Percentiles rank a stretch among this genome's conserved stretches.
Evolutionary conservation across 2,113 vertebrate genomes (phyloP).

Genomic region (Bucco capensis): DNA sequence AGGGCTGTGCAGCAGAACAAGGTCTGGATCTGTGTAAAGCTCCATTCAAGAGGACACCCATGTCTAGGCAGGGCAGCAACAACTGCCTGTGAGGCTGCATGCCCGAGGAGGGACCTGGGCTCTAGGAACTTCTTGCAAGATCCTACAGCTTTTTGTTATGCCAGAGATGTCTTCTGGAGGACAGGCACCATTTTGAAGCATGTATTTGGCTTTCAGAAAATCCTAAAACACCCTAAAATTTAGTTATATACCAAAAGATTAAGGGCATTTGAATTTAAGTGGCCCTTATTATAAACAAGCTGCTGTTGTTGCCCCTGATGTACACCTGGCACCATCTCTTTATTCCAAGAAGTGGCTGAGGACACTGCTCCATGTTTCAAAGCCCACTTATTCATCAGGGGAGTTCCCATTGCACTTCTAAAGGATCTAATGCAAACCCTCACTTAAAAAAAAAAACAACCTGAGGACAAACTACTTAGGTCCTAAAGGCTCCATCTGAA

Average conservation of each 20-base stretch:
- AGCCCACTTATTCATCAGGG: background rate
- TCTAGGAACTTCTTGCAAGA: background rate
- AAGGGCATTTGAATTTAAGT: background rate
- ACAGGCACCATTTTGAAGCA: background rate
- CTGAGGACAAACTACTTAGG: background rate
- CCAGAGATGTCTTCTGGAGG: background rate
- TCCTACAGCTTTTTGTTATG: background rate
- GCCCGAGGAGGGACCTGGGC: no score
- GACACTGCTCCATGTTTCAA: background rate
- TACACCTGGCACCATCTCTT: background rate
- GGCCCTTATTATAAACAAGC: background rate
- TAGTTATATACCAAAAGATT: background rate
- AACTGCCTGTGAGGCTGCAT: background rate
- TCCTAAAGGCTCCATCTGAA: slow-evolving; percentile 11
- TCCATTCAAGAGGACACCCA: background rate
- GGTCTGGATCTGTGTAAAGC: background rate
- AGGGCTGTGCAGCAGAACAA: background rate
- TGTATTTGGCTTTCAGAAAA: background rate
- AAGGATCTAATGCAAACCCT: background rate
- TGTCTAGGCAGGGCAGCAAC: background rate
- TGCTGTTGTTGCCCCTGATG: background rate
- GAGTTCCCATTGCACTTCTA: background rate
- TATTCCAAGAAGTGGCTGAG: slow-evolving; percentile 5
- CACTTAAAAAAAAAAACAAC: background rate
- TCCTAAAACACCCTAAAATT: background rate